Conservation (phyloP, 2,797 vertebrate species). For the Chelidonichthys spinosus region DNA sequence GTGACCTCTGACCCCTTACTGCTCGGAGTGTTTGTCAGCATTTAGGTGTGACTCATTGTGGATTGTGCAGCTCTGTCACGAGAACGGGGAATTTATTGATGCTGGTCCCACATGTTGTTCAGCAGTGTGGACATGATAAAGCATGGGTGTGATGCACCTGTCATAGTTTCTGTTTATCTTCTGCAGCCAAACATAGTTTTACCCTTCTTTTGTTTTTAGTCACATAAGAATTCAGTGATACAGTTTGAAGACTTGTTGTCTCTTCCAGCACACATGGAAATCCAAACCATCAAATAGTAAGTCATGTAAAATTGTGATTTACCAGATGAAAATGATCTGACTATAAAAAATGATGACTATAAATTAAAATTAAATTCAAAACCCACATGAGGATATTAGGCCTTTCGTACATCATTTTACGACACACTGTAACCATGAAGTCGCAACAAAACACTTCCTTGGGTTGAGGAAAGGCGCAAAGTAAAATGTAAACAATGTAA, state of each 20-base stretch:
- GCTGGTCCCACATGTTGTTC: neutral
- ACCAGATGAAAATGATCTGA: neutral
- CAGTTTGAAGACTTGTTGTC: neutral
- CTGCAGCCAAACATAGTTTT: no score
- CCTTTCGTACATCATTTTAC: no score
- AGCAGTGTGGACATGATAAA: accelerated
- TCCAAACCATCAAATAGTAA: neutral
- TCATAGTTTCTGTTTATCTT: slow-evolving; percentile 1
- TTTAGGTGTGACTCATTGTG: neutral
- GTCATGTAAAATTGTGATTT: neutral
- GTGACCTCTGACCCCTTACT: neutral
- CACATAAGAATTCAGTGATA: neutral
- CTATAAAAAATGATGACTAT: neutral
- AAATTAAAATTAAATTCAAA: neutral
- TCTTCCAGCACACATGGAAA: neutral
- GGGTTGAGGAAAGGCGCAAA: no score
- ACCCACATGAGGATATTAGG: no score
- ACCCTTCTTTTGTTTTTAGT: neutral
- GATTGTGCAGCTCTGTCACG: neutral
- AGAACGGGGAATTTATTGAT: neutral
- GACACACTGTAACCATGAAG: no score
- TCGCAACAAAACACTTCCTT: no score
- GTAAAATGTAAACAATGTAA: no score
- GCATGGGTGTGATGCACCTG: accelerated
- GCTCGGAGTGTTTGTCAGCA: neutral